Base-by-base conservation (phyloP, 2,797 vertebrate species). In the Sandelia bainsii region DNA sequence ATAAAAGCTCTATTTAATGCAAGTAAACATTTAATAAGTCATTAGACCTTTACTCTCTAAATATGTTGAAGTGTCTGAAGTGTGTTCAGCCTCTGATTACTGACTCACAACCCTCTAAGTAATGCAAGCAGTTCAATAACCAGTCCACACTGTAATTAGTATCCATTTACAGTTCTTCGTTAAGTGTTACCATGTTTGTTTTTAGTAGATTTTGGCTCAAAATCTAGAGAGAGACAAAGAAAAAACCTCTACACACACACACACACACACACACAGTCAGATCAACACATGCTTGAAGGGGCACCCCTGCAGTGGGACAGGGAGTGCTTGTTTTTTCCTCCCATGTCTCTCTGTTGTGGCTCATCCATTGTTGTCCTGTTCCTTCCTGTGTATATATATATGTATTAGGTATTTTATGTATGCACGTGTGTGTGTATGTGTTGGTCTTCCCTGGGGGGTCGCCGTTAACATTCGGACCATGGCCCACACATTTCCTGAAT, bases 341-440 rank as follows among this genome's bases (percentile, higher is more conserved):
- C 51, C 51, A 29, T 3, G 2, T 10, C 62, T 80, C 58, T 49
- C 59, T 72, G 80, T 46, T 61, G 70, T 48, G 8, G 61, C 60
- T 81, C 85, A 86, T 83, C 81, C 77, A 87, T 89, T 91, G 84
- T 90, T 78, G 74, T 72, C 58, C 17, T 23, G 10, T 88, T 88
- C 81, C 84, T 88, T 85, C 83, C 83, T 84, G 48, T 80, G 61
- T n/a, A n/a, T 61, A 46, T 79, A 62, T 63, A 34, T 70, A 13
- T 56, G n/a, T 32, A 20, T 20, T 11, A 20, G 25, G 65, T 25
- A 37, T 50, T 8, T 11, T 20, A 8, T 66, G 34, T 45, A 1
- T 16, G 20, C 46, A 12, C 17, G 48, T 25, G 12, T 63, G 13
- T 62, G 40, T 13, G 16, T 61, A 23, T 23, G 12, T 4, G 23